These are phyloP conservation scores for Trichogramma pretiosum DNA, from an alignment of 1,140 invertebrate species.

Conservation along the genomic window DNA sequence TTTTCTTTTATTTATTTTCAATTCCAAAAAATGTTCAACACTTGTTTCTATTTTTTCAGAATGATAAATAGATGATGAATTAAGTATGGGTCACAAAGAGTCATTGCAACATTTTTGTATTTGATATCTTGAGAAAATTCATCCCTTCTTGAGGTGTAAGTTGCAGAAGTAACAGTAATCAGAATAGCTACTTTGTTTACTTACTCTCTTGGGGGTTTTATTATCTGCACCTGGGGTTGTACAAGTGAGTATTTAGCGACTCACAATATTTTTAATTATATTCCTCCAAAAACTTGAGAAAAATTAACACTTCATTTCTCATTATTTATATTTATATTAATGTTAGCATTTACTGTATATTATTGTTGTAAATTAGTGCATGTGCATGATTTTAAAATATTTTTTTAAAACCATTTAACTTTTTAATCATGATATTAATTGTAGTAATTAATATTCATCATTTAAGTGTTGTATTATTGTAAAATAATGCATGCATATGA, in stretches of 20 bases:
- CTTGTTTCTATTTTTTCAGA: constrained; percentile 5
- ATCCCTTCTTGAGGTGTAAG: not conserved
- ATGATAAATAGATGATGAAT: too few relatives aligned
- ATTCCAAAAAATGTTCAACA: not conserved
- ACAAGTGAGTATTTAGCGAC: constrained; percentile 28
- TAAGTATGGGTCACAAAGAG: too few relatives aligned
- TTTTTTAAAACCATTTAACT: too few relatives aligned
- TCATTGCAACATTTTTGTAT: too few relatives aligned
- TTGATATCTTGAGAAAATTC: constrained; percentile 7
- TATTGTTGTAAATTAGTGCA: too few relatives aligned
- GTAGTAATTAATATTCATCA: not conserved
- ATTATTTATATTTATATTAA: not conserved
- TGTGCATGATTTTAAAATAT: too few relatives aligned
- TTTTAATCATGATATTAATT: too few relatives aligned
- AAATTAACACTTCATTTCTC: constrained; percentile 2
- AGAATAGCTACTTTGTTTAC: constrained; percentile 9
- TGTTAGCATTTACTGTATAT: too few relatives aligned
- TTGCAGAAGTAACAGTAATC: constrained; percentile 8
- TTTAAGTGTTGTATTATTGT: constrained; percentile 2
- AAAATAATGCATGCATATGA: not conserved
- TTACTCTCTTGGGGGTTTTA: constrained; percentile 7
- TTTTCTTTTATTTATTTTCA: too few relatives aligned
- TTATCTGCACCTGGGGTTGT: constrained; percentile 3
- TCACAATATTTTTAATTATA: constrained; percentile 18
- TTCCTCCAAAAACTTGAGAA: constrained; percentile 26